These are phyloP conservation scores for Halichondria panicea DNA, from an alignment of 37 sponge, comb jelly and placozoan genomes.

Conservation along the genomic window DNA sequence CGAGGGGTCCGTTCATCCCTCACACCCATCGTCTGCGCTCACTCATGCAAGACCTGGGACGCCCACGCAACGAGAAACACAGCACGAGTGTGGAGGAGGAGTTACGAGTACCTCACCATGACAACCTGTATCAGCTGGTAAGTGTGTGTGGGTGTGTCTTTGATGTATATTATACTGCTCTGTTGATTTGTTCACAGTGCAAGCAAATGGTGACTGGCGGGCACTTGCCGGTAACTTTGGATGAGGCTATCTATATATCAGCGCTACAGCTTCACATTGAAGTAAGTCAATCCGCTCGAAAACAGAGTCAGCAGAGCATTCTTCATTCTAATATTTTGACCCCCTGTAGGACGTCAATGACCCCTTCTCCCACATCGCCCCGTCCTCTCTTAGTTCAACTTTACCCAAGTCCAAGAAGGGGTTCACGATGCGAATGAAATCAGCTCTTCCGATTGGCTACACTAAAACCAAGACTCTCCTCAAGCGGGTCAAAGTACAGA, in stretches of 20 bases:
- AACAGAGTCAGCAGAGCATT: not conserved
- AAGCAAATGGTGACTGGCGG: constrained; percentile 56
- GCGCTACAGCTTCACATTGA: constrained; percentile 78
- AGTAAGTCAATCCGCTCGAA: constrained; percentile 5
- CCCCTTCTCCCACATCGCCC: not conserved
- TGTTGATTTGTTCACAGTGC: constrained; percentile 42
- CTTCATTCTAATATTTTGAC: not conserved
- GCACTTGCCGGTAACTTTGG: constrained; percentile 58
- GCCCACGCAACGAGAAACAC: not conserved
- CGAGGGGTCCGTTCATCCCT: constrained; percentile 49
- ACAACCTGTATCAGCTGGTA: constrained; percentile 75
- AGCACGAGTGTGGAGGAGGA: not conserved
- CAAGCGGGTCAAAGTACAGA: constrained; percentile 42
- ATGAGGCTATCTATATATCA: constrained; percentile 54
- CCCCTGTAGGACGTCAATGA: not conserved
- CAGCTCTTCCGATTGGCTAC: constrained; percentile 30
- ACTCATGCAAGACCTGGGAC: constrained; percentile 30
- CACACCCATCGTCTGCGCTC: constrained; percentile 45
- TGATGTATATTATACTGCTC: constrained; percentile 1
- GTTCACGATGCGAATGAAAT: not conserved
- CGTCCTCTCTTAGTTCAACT: not conserved
- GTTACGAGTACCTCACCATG: constrained; percentile 60
- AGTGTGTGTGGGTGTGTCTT: not conserved
- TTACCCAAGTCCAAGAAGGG: no score
- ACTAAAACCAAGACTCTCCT: constrained; percentile 32